These are phyloP conservation scores for Tipula vernalis DNA, from an alignment of 2,888 invertebrate species.

Conservation along the genomic window DNA sequence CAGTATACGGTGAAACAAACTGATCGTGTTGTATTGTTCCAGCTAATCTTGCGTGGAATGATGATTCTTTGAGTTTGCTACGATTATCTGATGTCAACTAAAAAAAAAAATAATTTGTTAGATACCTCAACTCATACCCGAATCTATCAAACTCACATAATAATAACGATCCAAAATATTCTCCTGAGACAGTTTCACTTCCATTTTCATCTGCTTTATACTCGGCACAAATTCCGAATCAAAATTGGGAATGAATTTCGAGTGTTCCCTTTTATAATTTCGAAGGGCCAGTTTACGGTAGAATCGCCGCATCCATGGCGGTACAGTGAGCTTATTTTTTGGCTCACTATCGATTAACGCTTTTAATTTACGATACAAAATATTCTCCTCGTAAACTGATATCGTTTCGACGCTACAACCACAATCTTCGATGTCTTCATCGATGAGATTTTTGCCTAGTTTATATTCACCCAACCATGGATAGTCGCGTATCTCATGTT, in stretches of 20 bases:
- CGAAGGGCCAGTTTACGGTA: slow-evolving; percentile 46
- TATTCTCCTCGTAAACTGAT: slow-evolving; percentile 30
- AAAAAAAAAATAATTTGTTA: slow-evolving; percentile 10
- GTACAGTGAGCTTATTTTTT: slow-evolving; percentile 24
- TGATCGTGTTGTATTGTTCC: slow-evolving; percentile 40
- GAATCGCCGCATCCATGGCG: slow-evolving; percentile 34
- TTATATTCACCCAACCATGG: slow-evolving; percentile 34
- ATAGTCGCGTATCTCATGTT: slow-evolving; percentile 29
- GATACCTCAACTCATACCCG: background rate
- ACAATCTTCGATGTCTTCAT: slow-evolving; percentile 13
- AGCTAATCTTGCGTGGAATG: slow-evolving; percentile 39
- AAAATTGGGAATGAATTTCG: slow-evolving; percentile 43
- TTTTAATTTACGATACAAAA: slow-evolving; percentile 25
- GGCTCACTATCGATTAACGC: slow-evolving; percentile 24
- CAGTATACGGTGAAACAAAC: slow-evolving; percentile 58
- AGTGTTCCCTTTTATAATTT: slow-evolving; percentile 42
- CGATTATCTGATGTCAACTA: slow-evolving; percentile 23
- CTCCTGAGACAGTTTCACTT: slow-evolving; percentile 12
- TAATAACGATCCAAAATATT: slow-evolving; percentile 32
- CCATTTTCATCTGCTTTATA: background rate
- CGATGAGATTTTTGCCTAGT: background rate
- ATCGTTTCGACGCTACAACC: slow-evolving; percentile 23
- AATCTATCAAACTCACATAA: slow-evolving; percentile 12
- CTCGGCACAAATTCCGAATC: slow-evolving; percentile 26
- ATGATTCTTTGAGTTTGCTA: slow-evolving; percentile 19